Evolutionary conservation across 2,113 vertebrate genomes (phyloP), one percentile per base, ranked within the genome.

Genomic region (Anoplopoma fimbria): DNA sequence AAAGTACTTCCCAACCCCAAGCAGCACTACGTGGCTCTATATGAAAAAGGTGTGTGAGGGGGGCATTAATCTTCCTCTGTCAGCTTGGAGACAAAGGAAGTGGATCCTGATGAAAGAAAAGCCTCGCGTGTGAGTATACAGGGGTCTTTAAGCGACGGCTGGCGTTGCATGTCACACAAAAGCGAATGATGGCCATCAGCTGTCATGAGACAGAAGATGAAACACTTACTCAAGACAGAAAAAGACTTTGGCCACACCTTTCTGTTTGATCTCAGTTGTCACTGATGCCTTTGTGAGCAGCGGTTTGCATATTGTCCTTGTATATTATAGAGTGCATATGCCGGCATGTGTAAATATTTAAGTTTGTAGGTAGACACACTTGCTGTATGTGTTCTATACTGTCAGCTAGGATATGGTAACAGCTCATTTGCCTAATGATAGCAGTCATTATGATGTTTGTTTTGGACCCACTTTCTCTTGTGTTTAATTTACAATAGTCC

Each of bases 401-500:
- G 3, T 60, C 75, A 84, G 73, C 88, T 74, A 77, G 84, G 64
- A 62, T 51, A 29, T 34, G 5, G 2, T 45, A 69, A 81, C 67
- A 33, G 13, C n/a, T 25, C 65, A 89, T 88, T 83, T 84, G 40
- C 70, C 75, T 91, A 64, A 62, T 81, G 83, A 90, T 88, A 80
- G 81, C 65, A 78, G 67, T 82, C 86, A 88, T 89, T 86, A 75
- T 47, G 62, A 49, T 82, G 76, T 86, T 77, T 89, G 55, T n/a
- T n/a, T n/a, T n/a, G n/a, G n/a, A 38, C 57, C 60, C 33, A 38
- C 79, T 85, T 81, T 90, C 77, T 79, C 75, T 78, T 90, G 86
- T 91, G 89, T 85, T 77, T 89, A 83, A 91, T 93, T 93, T 91
- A 90, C 89, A 92, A 90, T 82, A 9, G 79, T 55, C 29, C 49